Evolutionary conservation across 2,113 vertebrate species (phyloP).

Genomic region (Lethenteron camtschaticum): DNA sequence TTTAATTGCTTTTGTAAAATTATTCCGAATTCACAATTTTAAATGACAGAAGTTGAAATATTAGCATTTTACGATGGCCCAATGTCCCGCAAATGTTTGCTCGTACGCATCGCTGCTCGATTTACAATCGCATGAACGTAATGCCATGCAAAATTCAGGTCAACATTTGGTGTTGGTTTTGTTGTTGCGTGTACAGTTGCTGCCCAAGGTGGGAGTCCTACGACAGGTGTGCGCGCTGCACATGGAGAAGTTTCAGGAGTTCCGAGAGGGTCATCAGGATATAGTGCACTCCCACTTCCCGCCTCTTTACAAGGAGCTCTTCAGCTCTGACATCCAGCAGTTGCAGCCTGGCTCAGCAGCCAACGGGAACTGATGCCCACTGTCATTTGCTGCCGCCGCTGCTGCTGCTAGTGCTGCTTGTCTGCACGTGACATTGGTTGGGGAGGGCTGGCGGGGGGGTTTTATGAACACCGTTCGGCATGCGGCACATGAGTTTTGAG

Average conservation of each 20-base stretch:
- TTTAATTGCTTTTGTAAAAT: no score
- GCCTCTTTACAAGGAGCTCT: conserved; percentile 75
- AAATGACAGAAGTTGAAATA: no score
- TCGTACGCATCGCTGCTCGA: no score
- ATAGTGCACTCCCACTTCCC: conserved; percentile 46
- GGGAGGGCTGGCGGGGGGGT: background rate
- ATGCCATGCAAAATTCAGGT: no score
- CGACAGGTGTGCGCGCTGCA: conserved; percentile 50
- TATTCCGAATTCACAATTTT: no score
- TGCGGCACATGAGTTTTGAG: no score
- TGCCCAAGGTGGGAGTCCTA: conserved; percentile 34
- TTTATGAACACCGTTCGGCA: background rate
- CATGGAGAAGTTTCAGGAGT: conserved; percentile 50
- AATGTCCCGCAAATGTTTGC: no score
- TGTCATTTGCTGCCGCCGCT: background rate
- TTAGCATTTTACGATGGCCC: no score
- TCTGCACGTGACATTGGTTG: background rate
- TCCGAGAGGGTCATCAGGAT: conserved; percentile 44
- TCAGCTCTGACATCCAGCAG: conserved; percentile 34
- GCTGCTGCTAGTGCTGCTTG: background rate
- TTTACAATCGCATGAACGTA: no score
- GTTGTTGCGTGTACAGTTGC: conserved; percentile 26
- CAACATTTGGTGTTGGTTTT: no score
- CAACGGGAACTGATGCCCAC: background rate
- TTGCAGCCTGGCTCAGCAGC: background rate